Evolutionary conservation across 1,140 invertebrate genomes (phyloP), one percentile per base, ranked within the genome.

Genomic region (Brachionus calyciflorus): DNA sequence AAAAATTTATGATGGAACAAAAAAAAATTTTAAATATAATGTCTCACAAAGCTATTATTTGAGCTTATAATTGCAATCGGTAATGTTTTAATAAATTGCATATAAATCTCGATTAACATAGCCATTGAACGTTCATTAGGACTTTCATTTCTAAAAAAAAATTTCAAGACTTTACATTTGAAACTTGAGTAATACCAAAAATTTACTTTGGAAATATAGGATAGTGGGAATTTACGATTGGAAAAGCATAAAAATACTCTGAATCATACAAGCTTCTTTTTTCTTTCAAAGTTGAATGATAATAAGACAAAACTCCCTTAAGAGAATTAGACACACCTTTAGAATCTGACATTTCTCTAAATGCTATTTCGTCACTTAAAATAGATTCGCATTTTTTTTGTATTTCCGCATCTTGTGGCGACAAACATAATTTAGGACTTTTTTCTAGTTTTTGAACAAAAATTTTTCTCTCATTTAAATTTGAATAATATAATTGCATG

Each of bases 241-340:
- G 73, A 19, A 60, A 26, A 19, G 73, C 49, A 33, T 44, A 76
- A 3, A 55, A 76, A 48, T 76, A 76, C 48, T 76, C 73, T n/a
- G 49, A 41, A 17, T 76, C 73, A 14, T 10, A 26, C 12, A 76
- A 76, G 12, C 49, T 55, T 4, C 73, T 49, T 41, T 46, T 55
- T 51, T 55, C 44, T 26, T 24, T 21, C 3, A 76, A 24, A 17
- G 33, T 57, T 57, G 73, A 44, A 30, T 76, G 73, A 76, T 76
- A 55, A 76, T 76, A 76, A 17, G 73, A 76, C 2, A 76, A 14
- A 26, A 76, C 30, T n/a, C 49, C 73, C 57, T 76, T 76, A 7
- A 76, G 5, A 19, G 73, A 55, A 46, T 55, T 76, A 24, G 49
- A 24, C 24, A 48, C 41, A 21, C 73, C 73, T 57, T 30, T 76